These are phyloP conservation scores for Ciconia boyciana DNA, from an alignment of 2,113 vertebrate genomes.

Conservation along the genomic window DNA sequence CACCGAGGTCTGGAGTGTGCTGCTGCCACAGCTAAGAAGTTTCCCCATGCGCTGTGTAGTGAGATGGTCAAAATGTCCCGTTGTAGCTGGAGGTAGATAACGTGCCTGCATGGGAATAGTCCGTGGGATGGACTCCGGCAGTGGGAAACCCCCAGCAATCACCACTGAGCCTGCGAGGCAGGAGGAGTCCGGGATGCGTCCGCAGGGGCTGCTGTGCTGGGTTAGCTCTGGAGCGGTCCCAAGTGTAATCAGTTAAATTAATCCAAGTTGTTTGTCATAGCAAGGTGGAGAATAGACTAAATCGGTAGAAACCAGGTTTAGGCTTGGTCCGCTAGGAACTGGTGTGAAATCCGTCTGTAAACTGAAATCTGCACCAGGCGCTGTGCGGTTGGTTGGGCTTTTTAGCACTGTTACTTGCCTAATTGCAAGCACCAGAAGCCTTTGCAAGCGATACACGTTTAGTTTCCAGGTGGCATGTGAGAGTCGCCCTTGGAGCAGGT, in stretches of 20 bases:
- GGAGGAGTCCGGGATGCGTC: neutral
- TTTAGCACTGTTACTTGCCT: neutral
- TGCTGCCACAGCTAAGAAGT: neutral
- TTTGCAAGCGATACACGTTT: neutral
- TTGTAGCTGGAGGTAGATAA: neutral
- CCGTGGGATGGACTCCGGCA: accelerated
- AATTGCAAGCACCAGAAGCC: neutral
- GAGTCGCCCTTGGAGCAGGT: neutral
- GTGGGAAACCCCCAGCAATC: neutral
- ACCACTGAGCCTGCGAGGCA: neutral
- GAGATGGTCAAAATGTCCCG: neutral
- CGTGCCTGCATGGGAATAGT: neutral
- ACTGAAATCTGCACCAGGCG: neutral
- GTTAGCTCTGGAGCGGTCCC: neutral
- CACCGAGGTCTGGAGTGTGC: neutral
- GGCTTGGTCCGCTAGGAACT: neutral
- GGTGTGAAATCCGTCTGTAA: neutral
- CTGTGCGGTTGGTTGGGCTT: neutral
- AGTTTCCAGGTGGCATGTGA: neutral
- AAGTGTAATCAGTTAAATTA: neutral
- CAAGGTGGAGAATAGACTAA: neutral
- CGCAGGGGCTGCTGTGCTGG: neutral
- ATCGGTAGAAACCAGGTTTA: neutral
- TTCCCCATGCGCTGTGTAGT: neutral
- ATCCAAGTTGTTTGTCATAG: neutral